Evolutionary conservation across 2,797 vertebrate genomes (phyloP).

Genomic region (Adrianichthys oophorus): DNA sequence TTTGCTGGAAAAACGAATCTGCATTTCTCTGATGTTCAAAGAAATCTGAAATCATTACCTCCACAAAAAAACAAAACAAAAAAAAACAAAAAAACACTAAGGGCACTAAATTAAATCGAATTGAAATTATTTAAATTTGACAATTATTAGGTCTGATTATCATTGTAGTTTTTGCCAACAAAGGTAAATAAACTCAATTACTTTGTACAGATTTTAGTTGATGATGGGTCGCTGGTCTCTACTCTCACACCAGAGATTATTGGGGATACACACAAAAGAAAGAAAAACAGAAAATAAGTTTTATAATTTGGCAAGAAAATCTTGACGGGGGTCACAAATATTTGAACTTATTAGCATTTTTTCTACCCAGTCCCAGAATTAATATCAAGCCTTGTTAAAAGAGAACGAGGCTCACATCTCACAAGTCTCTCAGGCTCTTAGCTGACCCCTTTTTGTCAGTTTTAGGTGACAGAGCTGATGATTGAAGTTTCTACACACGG

Average conservation of each 20-base stretch:
- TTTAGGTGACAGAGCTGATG: slow-evolving; percentile 39
- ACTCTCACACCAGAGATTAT: slow-evolving; percentile 62
- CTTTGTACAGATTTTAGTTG: slow-evolving; percentile 24
- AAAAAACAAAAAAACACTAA: slow-evolving; percentile 22
- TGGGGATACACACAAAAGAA: slow-evolving; percentile 41
- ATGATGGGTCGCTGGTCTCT: slow-evolving; percentile 37
- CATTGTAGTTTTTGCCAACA: slow-evolving; percentile 37
- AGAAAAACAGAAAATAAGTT: slow-evolving; percentile 10
- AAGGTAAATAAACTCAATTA: slow-evolving; percentile 23
- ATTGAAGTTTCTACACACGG: slow-evolving; percentile 29
- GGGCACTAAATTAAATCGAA: slow-evolving; percentile 21
- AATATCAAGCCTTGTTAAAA: slow-evolving; percentile 34
- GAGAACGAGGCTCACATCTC: slow-evolving; percentile 44
- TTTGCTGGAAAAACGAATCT: slow-evolving; percentile 17
- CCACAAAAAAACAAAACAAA: no score
- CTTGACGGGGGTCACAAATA: slow-evolving; percentile 27
- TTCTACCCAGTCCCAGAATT: slow-evolving; percentile 18
- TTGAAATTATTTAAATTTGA: slow-evolving; percentile 30
- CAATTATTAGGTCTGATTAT: slow-evolving; percentile 39
- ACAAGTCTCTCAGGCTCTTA: slow-evolving; percentile 33
- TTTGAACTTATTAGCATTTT: slow-evolving; percentile 28
- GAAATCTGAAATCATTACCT: no score
- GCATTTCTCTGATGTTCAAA: no score
- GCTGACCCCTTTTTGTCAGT: slow-evolving; percentile 23
- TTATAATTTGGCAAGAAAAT: slow-evolving; percentile 42